Evolutionary conservation across 2,797 vertebrate genomes (phyloP), one percentile per base, ranked within the genome.

Genomic region (Tenualosa ilisha): DNA sequence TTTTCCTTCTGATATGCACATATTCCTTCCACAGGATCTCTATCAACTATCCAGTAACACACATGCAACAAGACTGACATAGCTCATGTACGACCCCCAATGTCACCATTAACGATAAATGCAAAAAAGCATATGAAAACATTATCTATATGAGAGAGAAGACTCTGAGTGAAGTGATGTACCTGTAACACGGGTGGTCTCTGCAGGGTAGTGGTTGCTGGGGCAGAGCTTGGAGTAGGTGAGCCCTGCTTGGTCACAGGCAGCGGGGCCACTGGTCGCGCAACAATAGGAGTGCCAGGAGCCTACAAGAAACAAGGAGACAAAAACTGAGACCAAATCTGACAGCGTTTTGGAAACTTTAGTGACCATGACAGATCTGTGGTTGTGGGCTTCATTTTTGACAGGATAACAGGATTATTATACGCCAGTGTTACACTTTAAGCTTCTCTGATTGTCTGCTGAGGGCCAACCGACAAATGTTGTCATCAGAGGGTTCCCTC

Each of bases 231-330:
- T 87, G 97, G 94, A 86, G 96, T 93, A 89, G 97, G 96, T 93
- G 96, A 96, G 90, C 96, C 95, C 89, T 96, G 97, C 91, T 97
- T 97, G 90, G 98, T 97, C 91, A 99, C 97, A 85, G 96, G 95
- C 85, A 96, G 96, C 46, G 98, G 96, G 89, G 97, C 94, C 90
- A 98, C 96, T 89, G 97, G 97, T 88, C 97, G 96, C 89, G 94
- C 96, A 90, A 98, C 95, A 72, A 98, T 95, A 59, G 97, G 93
- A 0, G 96, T 95, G 90, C 97, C 97, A 72, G 97, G 95, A 89
- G 96, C 94, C 98, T 99, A 85, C 20, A 85, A 86, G n/a, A 31
- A 85, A n/a, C 83, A 83, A 75, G 56, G 56, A 22, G 20, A 46
- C 46, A 31, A 31, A 31, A 31, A 31, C 31, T 31, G 31, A 31